A percentile compares a stretch with the other conserved stretches of the same genome.
These are phyloP conservation scores for Paramormyrops hopkinsi DNA, from an alignment of 2,797 vertebrate genomes.

Conservation along the genomic window DNA sequence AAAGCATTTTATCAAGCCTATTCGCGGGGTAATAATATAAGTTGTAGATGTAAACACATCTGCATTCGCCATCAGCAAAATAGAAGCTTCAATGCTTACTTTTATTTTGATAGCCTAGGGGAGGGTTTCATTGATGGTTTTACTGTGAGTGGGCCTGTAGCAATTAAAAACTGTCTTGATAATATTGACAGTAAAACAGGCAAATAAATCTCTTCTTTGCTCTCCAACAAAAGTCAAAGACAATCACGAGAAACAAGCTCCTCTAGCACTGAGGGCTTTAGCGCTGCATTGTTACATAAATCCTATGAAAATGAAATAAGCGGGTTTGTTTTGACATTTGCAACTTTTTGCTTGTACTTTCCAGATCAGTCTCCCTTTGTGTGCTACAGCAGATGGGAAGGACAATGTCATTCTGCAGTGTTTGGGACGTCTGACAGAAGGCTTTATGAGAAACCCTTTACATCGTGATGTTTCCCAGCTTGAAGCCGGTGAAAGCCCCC, in stretches of 20 bases:
- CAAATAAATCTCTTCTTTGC: constrained; percentile 5
- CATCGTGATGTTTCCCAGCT: not conserved
- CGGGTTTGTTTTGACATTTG: constrained; percentile 14
- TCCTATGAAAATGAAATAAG: not conserved
- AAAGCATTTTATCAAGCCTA: not conserved
- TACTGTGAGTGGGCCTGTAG: not conserved
- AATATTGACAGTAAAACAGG: not conserved
- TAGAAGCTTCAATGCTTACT: not conserved
- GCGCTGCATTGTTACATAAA: not conserved
- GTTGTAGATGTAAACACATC: not conserved
- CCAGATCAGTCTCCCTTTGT: not conserved
- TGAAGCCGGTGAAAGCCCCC: not conserved
- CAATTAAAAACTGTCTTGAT: constrained; percentile 1
- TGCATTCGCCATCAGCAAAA: not conserved
- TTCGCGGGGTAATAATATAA: not conserved
- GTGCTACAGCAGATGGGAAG: not conserved
- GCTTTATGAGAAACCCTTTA: constrained; percentile 6
- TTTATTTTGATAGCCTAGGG: not conserved
- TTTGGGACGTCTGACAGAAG: not conserved
- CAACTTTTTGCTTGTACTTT: not conserved
- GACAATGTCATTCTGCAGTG: constrained; percentile 2
- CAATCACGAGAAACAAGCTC: not conserved
- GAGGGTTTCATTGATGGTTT: not conserved
- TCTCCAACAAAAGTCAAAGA: constrained; percentile 7
- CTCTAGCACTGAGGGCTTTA: not conserved